Evolutionary conservation across 2,797 vertebrate genomes (phyloP).

Genomic region (Pangasius mekongensis): DNA sequence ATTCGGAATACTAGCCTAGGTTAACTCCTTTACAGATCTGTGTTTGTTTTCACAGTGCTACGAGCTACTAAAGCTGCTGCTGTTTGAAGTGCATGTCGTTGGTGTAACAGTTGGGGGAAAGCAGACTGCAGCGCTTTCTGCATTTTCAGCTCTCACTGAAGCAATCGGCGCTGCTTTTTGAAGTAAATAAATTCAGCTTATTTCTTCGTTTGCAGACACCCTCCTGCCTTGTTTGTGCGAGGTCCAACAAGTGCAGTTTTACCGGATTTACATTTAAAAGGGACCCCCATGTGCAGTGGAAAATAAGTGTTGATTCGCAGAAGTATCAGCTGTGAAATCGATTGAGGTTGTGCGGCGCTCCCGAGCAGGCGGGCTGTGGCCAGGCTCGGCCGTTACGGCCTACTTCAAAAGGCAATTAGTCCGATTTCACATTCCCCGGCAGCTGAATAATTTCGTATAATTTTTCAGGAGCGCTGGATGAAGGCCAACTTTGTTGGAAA

Average conservation of each 20-base stretch:
- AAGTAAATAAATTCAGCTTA: slow-evolving; percentile 60
- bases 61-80: slow-evolving; percentile 40
- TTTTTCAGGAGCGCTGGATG: slow-evolving; percentile 83
- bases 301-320: slow-evolving; percentile 65
- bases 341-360: slow-evolving; percentile 56
- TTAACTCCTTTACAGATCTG: slow-evolving; percentile 49
- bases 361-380: slow-evolving; percentile 49
- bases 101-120: slow-evolving; percentile 45
- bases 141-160: slow-evolving; percentile 33
- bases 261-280: slow-evolving; percentile 66
- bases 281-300: slow-evolving; percentile 58
- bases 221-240: slow-evolving; percentile 51
- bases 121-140: slow-evolving; percentile 51
- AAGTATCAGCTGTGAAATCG: slow-evolving; percentile 70
- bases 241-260: slow-evolving; percentile 62
- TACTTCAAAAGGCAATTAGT: slow-evolving; percentile 87
- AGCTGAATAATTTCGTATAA: slow-evolving; percentile 88
- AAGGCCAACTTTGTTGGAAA: slow-evolving; percentile 85
- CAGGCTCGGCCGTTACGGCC: slow-evolving; percentile 64
- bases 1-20: slow-evolving; percentile 33
- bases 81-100: slow-evolving; percentile 41
- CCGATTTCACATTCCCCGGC: slow-evolving; percentile 87
- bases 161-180: slow-evolving; percentile 40
- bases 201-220: slow-evolving; percentile 54
- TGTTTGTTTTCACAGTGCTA: slow-evolving; percentile 46